phyloP scores from a whole-genome alignment of 2,888 invertebrate genomes.

The Meiosimyza decipiens region DNA sequence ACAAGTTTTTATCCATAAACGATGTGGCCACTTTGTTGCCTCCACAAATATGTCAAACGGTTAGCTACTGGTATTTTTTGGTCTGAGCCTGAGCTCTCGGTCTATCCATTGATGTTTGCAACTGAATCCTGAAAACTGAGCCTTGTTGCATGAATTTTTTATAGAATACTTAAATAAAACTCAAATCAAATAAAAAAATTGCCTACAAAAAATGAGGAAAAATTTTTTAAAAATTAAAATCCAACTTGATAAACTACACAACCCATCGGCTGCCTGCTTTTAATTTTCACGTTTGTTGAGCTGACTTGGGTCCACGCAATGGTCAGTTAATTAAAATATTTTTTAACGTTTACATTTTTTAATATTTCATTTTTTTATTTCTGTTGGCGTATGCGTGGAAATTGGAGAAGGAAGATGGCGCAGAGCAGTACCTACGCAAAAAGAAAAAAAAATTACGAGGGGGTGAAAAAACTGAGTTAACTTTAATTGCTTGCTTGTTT shows the following conservation, averaged over 20 bases:
- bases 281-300: slow-evolving; percentile 13
- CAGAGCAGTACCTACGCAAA: neutral
- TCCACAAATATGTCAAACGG: too few species aligned
- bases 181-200: slow-evolving; percentile 2
- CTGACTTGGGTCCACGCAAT: slow-evolving; percentile 8
- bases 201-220: too few species aligned
- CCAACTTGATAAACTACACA: too few species aligned
- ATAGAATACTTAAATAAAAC: slow-evolving; percentile 26
- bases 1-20: too few species aligned
- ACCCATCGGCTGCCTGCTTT: neutral
- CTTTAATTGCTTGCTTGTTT: slow-evolving; percentile 14
- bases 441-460: neutral
- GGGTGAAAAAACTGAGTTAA: slow-evolving; percentile 10
- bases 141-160: slow-evolving; percentile 29
- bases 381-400: too few species aligned
- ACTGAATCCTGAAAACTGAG: slow-evolving; percentile 20
- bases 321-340: slow-evolving; percentile 37
- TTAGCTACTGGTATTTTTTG: too few species aligned
- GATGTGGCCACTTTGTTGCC: too few species aligned
- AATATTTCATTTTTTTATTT: too few species aligned
- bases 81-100: too few species aligned
- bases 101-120: too few species aligned
- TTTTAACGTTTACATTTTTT: slow-evolving; percentile 10
- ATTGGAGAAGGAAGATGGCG: neutral
- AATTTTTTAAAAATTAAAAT: too few species aligned